A percentile compares a stretch with the other conserved stretches of the same genome.
phyloP scores from a whole-genome alignment of 2,113 vertebrate genomes.

The Pandion haliaetus region DNA sequence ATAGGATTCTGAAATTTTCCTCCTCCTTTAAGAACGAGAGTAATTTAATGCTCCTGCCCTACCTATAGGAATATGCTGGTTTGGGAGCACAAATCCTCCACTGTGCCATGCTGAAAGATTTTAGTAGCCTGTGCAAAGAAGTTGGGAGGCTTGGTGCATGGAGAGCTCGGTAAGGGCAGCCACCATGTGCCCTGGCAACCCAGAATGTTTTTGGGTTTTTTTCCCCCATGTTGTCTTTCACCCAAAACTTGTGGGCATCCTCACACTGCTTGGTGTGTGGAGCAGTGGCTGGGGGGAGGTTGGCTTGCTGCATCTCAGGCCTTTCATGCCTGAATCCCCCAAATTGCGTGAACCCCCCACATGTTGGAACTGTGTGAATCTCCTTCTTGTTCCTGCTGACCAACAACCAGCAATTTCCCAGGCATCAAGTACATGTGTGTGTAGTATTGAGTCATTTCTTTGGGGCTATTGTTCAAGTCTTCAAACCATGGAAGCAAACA shows the following conservation, averaged over 20 bases:
- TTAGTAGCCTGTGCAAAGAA: neutral
- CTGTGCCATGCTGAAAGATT: neutral
- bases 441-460: constrained; percentile 1
- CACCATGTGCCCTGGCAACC: neutral
- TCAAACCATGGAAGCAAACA: constrained; percentile 37
- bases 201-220: neutral
- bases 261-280: neutral
- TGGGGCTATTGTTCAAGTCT: constrained; percentile 49
- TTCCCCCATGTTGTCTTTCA: neutral
- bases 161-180: neutral
- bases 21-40: neutral
- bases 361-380: neutral
- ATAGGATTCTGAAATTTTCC: neutral
- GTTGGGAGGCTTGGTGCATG: neutral
- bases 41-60: neutral
- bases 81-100: neutral
- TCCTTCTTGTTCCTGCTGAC: neutral
- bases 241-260: neutral
- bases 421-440: neutral
- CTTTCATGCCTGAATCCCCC: neutral
- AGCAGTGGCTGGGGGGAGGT: neutral
- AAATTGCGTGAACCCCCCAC: neutral
- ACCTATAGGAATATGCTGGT: neutral
- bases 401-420: neutral
- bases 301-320: neutral